phyloP scores from a whole-genome alignment of 2,797 vertebrate species.

The Dermochelys coriacea region DNA sequence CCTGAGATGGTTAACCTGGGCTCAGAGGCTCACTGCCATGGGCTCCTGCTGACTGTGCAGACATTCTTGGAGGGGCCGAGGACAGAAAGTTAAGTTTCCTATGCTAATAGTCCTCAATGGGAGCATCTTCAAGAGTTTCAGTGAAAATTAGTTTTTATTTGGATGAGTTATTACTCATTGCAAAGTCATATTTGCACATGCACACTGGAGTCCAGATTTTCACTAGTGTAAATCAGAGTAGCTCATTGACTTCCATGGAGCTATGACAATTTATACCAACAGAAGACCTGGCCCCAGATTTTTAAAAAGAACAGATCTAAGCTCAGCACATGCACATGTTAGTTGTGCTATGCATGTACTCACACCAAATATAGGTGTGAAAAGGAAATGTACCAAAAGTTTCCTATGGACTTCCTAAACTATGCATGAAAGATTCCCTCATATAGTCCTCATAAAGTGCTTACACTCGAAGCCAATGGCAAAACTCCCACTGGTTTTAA shows the following conservation, averaged over 20 bases:
- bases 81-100: not conserved
- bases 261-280: not conserved
- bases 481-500: not conserved
- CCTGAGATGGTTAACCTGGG: too few species aligned
- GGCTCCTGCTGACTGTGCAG: too few species aligned
- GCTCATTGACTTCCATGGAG: not conserved
- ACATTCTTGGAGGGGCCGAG: too few species aligned
- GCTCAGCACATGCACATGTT: rapidly evolving
- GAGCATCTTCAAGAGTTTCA: not conserved
- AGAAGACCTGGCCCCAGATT: rapidly evolving
- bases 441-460: not conserved
- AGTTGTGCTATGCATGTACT: not conserved
- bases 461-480: not conserved
- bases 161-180: not conserved
- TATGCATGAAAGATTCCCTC: not conserved
- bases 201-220: not conserved
- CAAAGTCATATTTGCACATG: not conserved
- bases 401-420: not conserved
- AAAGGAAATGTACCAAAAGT: not conserved
- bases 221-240: not conserved
- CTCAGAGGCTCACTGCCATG: too few species aligned
- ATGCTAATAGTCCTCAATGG: not conserved
- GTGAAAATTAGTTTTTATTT: rapidly evolving
- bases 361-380: not conserved
- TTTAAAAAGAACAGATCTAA: rapidly evolving